Conservation (phyloP, 2,113 vertebrate genomes). For the Bubo bubo region DNA sequence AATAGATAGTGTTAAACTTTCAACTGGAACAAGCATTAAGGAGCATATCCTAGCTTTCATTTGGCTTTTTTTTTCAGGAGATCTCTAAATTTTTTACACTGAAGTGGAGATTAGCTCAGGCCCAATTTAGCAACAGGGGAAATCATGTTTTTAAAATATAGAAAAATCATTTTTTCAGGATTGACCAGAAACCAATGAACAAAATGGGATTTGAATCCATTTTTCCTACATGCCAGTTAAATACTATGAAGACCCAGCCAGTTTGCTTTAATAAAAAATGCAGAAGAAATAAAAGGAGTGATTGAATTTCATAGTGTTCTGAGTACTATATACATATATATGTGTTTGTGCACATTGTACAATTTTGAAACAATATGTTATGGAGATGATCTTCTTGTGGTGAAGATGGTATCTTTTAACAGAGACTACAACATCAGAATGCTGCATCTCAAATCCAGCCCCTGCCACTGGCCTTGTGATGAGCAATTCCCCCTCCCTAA, state of each 20-base stretch:
- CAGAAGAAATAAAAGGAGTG: neutral
- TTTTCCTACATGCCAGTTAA: neutral
- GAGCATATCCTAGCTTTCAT: neutral
- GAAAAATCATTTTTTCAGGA: neutral
- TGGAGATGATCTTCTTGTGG: neutral
- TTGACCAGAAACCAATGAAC: neutral
- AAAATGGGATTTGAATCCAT: neutral
- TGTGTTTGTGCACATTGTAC: neutral
- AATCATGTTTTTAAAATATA: neutral
- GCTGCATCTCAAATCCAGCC: neutral
- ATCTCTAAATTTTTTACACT: neutral
- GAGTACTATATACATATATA: neutral
- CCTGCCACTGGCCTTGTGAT: neutral
- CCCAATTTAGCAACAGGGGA: accelerated
- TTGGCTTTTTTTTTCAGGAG: neutral
- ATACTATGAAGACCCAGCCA: neutral
- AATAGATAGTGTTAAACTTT: neutral
- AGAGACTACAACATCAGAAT: accelerated
- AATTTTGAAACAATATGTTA: neutral
- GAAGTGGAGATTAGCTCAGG: neutral
- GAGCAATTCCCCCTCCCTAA: neutral
- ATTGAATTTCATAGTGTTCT: neutral
- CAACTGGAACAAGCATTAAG: neutral
- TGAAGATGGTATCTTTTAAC: neutral
- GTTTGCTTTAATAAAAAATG: neutral